Conservation (phyloP, 2,888 invertebrate species). For the Sycophila texana region DNA sequence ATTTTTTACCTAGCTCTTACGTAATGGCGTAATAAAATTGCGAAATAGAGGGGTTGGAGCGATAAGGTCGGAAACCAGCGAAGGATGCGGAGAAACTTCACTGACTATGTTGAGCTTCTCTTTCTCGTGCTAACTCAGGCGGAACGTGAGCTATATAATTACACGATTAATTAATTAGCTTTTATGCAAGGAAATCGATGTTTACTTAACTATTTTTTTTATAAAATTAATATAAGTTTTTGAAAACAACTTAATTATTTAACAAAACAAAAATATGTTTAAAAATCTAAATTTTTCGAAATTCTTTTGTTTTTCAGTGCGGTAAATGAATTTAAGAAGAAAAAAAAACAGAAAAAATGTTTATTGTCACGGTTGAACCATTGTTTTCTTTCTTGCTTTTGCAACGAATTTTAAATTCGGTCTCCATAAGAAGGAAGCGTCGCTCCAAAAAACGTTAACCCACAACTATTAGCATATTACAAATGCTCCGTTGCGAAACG, state of each 20-base stretch:
- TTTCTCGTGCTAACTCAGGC: slow-evolving; percentile 23
- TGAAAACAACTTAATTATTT: too few species aligned
- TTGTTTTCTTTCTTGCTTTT: too few species aligned
- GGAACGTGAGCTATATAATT: slow-evolving; percentile 31
- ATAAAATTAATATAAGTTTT: too few species aligned
- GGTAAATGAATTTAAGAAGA: too few species aligned
- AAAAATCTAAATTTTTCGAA: too few species aligned
- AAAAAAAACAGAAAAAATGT: too few species aligned
- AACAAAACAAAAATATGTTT: too few species aligned
- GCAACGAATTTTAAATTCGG: slow-evolving; percentile 36
- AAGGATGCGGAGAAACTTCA: slow-evolving; percentile 55
- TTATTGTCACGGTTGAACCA: too few species aligned
- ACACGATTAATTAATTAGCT: slow-evolving; percentile 51
- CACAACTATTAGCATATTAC: slow-evolving; percentile 37
- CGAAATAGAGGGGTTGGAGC: slow-evolving; percentile 19
- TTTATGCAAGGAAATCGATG: slow-evolving; percentile 18
- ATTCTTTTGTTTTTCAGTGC: too few species aligned
- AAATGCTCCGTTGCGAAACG: slow-evolving; percentile 47
- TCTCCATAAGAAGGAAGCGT: too few species aligned
- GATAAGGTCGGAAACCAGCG: slow-evolving; percentile 7
- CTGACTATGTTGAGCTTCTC: neutral
- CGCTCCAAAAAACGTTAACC: too few species aligned
- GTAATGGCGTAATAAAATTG: slow-evolving; percentile 35
- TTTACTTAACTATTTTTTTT: slow-evolving; percentile 40
- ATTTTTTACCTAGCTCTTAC: slow-evolving; percentile 22